Conservation (phyloP, 2,888 invertebrate species). For the Drosophila tripunctata region DNA sequence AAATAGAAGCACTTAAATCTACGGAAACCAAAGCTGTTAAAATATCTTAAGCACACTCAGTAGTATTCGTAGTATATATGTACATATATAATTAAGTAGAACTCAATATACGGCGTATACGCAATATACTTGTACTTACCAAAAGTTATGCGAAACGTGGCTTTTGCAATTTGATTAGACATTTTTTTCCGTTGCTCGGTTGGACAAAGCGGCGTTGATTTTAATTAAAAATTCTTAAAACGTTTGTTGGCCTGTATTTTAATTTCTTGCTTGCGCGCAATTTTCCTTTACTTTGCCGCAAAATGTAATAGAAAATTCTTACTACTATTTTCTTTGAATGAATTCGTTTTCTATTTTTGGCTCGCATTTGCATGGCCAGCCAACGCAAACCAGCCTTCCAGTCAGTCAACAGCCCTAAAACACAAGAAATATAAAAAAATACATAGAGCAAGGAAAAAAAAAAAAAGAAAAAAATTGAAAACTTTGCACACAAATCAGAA, state of each 20-base stretch:
- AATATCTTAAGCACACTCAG: neutral
- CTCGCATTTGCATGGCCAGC: constrained; percentile 66
- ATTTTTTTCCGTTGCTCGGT: constrained; percentile 17
- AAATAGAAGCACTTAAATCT: neutral
- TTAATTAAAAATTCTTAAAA: constrained; percentile 76
- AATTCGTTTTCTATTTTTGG: constrained; percentile 76
- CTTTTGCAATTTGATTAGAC: constrained; percentile 53
- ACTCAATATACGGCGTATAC: constrained; percentile 16
- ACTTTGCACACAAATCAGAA: constrained; percentile 77
- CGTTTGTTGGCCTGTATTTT: constrained; percentile 71
- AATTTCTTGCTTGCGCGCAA: constrained; percentile 70
- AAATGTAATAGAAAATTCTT: constrained; percentile 78
- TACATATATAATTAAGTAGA: constrained; percentile 15
- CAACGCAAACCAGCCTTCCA: constrained; percentile 20
- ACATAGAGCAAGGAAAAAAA: constrained; percentile 23
- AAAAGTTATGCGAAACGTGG: constrained; percentile 32
- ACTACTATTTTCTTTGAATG: constrained; percentile 74
- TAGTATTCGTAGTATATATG: constrained; percentile 12
- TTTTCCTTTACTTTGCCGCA: constrained; percentile 36
- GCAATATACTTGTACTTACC: neutral
- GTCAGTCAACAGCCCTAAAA: constrained; percentile 19
- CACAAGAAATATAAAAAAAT: constrained; percentile 41
- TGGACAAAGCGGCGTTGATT: constrained; percentile 46
- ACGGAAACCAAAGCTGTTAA: neutral
- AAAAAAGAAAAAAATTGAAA: constrained; percentile 36